Conservation (phyloP, 1,140 invertebrate species). For the Cotesia glomerata region DNA sequence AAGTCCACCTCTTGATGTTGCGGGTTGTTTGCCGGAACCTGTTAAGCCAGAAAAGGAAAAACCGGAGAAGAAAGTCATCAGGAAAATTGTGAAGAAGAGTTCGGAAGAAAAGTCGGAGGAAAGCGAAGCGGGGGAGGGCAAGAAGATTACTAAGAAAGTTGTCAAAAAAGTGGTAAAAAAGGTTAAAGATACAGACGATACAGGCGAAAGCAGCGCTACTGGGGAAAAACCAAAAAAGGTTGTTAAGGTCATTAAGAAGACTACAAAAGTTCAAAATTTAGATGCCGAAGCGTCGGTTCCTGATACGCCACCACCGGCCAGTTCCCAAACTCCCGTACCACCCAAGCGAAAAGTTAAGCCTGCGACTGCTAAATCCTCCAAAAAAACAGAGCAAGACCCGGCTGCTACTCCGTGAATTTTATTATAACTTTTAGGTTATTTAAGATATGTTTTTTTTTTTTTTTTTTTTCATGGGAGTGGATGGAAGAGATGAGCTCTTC, state of each 20-base stretch:
- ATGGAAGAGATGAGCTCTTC: background rate
- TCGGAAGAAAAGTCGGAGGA: constrained; percentile 34
- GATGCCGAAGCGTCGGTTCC: constrained; percentile 46
- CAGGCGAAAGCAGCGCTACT: constrained; percentile 20
- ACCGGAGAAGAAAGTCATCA: constrained; percentile 46
- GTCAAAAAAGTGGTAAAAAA: constrained; percentile 42
- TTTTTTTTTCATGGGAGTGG: background rate
- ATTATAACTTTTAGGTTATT: background rate
- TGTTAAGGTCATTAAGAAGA: constrained; percentile 46
- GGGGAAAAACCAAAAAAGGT: constrained; percentile 45
- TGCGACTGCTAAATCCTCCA: constrained; percentile 39
- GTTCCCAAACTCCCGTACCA: constrained; percentile 54
- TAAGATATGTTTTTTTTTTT: constrained; percentile 4
- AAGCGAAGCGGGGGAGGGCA: constrained; percentile 30
- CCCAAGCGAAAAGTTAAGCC: constrained; percentile 58
- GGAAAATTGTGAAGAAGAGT: constrained; percentile 49
- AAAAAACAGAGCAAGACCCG: constrained; percentile 42
- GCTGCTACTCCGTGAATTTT: constrained; percentile 19
- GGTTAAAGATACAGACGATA: constrained; percentile 17
- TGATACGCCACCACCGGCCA: constrained; percentile 45
- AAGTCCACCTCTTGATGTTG: constrained; percentile 40
- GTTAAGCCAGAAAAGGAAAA: constrained; percentile 32
- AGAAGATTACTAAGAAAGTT: constrained; percentile 43
- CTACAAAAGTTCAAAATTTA: constrained; percentile 43
- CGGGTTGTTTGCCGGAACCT: constrained; percentile 12